phyloP scores from a whole-genome alignment of 2,797 vertebrate genomes.

The Diglossa cyanea region DNA sequence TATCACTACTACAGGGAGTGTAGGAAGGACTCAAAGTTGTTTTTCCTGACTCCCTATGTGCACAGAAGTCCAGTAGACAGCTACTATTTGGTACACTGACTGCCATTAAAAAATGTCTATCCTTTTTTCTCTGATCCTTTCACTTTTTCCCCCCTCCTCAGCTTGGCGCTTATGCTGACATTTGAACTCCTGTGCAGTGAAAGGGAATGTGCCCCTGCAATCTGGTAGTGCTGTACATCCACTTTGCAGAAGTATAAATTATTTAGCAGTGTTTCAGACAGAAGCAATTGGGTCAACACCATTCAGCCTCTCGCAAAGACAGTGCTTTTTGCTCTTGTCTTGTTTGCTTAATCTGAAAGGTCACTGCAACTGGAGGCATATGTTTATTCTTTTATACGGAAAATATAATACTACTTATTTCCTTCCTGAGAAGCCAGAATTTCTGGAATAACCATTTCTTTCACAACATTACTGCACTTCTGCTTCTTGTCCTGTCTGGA shows the following conservation, averaged over 20 bases:
- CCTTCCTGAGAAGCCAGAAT: background rate
- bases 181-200: background rate
- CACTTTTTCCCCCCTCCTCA: accelerated
- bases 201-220: background rate
- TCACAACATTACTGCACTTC: background rate
- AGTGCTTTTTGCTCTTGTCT: background rate
- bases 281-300: background rate
- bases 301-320: background rate
- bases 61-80: background rate
- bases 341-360: background rate
- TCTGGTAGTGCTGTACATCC: background rate
- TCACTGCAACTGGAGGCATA: background rate
- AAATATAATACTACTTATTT: background rate
- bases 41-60: background rate
- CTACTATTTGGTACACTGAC: background rate
- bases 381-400: background rate
- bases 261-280: background rate
- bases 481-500: background rate
- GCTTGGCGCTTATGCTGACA: background rate
- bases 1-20: background rate
- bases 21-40: background rate
- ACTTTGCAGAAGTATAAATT: background rate
- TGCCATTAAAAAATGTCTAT: background rate
- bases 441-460: background rate
- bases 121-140: background rate